Conservation (phyloP, 2,888 invertebrate genomes). For the Achlya flavicornis region DNA sequence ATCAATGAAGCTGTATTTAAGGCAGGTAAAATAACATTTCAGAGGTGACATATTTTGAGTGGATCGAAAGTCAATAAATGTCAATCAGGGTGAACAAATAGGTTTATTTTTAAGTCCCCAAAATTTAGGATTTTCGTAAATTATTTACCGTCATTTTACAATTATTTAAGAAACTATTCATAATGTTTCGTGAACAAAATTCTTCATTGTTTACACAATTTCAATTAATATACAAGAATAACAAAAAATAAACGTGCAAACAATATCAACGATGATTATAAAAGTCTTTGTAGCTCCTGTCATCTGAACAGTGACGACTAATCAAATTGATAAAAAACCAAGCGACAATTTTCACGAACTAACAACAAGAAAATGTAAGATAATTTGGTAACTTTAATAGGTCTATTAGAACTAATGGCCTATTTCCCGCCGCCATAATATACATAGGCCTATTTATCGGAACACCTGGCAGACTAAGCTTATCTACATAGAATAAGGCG, state of each 20-base stretch:
- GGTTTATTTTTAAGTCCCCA: not conserved
- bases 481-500: constrained; percentile 3
- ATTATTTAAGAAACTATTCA: no score
- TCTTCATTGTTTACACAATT: no score
- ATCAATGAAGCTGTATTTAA: not conserved
- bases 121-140: not conserved
- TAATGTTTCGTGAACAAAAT: no score
- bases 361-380: not conserved
- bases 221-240: no score
- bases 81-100: not conserved
- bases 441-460: constrained; percentile 9
- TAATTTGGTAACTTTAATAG: not conserved
- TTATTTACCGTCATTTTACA: no score
- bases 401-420: not conserved
- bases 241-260: no score
- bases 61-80: no score
- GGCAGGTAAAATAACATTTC: no score
- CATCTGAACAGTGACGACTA: not conserved
- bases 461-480: not conserved
- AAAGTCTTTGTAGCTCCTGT: not conserved
- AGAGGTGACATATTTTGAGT: no score
- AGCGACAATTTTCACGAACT: not conserved
- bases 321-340: not conserved
- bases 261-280: no score
- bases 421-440: not conserved